Evolutionary conservation across 2,888 invertebrate genomes (phyloP).

Genomic region (Eristalis tenax): DNA sequence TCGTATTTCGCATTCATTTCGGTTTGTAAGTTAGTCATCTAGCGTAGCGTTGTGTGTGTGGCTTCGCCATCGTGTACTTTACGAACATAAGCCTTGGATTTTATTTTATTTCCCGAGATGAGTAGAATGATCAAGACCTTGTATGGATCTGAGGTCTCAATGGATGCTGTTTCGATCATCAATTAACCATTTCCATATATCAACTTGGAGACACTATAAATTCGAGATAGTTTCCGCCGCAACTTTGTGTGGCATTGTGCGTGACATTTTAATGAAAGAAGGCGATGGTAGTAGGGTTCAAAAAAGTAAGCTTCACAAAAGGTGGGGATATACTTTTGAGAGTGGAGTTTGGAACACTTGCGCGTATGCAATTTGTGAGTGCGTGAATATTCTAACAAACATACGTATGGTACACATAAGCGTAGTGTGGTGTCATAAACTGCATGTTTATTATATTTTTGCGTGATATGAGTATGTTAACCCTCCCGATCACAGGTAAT

Average conservation of each 20-base stretch:
- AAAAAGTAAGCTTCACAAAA: background rate
- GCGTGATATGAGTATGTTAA: slow-evolving; percentile 24
- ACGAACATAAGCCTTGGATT: slow-evolving; percentile 56
- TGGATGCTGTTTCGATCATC: slow-evolving; percentile 61
- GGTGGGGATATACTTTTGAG: background rate
- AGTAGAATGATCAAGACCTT: slow-evolving; percentile 59
- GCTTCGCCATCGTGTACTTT: slow-evolving; percentile 44
- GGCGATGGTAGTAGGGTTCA: slow-evolving; percentile 18
- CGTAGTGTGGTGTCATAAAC: slow-evolving; percentile 42
- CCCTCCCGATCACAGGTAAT: slow-evolving; percentile 31
- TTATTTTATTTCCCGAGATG: slow-evolving; percentile 57
- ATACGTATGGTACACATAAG: background rate
- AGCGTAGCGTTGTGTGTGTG: slow-evolving; percentile 23
- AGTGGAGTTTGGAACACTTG: slow-evolving; percentile 15
- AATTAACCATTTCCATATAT: slow-evolving; percentile 68
- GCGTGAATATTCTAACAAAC: background rate
- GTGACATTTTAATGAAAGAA: slow-evolving; percentile 79
- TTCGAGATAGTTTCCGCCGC: slow-evolving; percentile 71
- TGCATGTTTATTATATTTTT: slow-evolving; percentile 64
- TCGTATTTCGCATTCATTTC: slow-evolving; percentile 68
- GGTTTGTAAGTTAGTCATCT: slow-evolving; percentile 23
- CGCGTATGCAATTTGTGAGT: slow-evolving; percentile 37
- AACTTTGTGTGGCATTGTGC: slow-evolving; percentile 63
- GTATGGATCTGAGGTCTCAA: slow-evolving; percentile 35
- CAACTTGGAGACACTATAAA: slow-evolving; percentile 73